Conservation (phyloP, 2,113 vertebrate species). For the Accipiter virgatus region DNA sequence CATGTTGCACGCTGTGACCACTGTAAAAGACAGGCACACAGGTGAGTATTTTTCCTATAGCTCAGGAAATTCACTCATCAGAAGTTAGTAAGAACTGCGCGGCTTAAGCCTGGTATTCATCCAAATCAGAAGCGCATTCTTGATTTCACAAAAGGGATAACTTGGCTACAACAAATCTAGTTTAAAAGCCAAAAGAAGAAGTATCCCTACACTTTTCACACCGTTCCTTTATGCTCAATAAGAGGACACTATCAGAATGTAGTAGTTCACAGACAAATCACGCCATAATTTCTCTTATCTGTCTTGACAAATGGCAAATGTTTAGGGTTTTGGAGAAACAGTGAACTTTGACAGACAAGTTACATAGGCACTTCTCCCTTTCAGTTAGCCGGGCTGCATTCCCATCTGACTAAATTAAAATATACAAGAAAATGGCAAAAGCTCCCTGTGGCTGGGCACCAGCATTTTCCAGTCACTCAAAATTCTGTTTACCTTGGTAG, state of each 20-base stretch:
- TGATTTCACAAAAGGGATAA: not conserved
- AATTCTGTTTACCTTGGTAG: not conserved
- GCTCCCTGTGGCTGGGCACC: not conserved
- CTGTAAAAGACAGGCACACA: conserved; percentile 60
- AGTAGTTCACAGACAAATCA: not conserved
- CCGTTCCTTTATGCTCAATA: not conserved
- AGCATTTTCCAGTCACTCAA: not conserved
- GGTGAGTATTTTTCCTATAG: not conserved
- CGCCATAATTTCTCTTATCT: not conserved
- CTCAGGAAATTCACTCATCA: not conserved
- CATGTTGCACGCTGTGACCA: conserved; percentile 94
- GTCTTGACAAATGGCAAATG: not conserved
- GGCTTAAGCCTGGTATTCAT: not conserved
- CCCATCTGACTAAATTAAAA: not conserved
- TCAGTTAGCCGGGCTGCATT: not conserved
- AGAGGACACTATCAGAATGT: not conserved
- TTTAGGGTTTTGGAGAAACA: not conserved
- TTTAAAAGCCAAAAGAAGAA: not conserved
- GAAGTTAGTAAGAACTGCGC: not conserved
- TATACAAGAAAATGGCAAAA: not conserved
- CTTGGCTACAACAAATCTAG: not conserved
- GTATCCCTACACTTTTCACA: not conserved
- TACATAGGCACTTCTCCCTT: not conserved
- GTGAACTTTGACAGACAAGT: not conserved
- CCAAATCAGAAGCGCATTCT: not conserved